Evolutionary conservation across 2,888 invertebrate genomes (phyloP), one percentile per base, ranked within the genome.

Genomic region (Chloroclysta siterata): DNA sequence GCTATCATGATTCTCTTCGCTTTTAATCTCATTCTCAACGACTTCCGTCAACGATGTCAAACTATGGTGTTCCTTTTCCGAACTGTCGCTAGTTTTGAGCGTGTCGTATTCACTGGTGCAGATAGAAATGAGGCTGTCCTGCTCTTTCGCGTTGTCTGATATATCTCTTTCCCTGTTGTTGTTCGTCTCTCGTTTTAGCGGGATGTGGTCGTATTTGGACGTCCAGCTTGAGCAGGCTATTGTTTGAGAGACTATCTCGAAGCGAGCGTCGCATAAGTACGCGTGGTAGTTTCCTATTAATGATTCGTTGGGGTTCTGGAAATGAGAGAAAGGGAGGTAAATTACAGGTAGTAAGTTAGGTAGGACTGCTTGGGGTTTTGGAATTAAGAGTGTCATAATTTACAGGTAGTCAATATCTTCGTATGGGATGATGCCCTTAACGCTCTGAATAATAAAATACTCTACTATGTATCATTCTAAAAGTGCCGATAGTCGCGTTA

Each of bases 201-300:
- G 90, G n/a, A 85, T 67, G 11, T 95, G 96, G 76, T 97, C 96
- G 88, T 98, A 99, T 53, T 93, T 94, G 68, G 96, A 96, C 5
- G 95, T 95, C 98, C 98, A 99, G 58, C 93, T 93, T 0, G 90
- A 83, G 82, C 98, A 98, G 0, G 97, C 97, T 36, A 94, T 87
- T 47, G 95, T 94, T 78, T 97, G 96, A 8, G 95, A 94, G 29
- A 94, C 94, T 58, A 98, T 96, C 82, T 96, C 96, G 78, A 94
- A 95, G 69, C 97, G 94, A 0, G 98, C 98, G 83, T 97, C 97
- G 79, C 96, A 95, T 36, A 99, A 92, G 87, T 98, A 98, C 0
- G 97, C 96, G 88, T 97, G 96, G 84, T 96, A 96, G 85, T 97
- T 97, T 39, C 96, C 96, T 80, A 95, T 96, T 66, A 97, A 84